Evolutionary conservation across 2,113 vertebrate genomes (phyloP).

Genomic region (Tenebrosternarchus preto): DNA sequence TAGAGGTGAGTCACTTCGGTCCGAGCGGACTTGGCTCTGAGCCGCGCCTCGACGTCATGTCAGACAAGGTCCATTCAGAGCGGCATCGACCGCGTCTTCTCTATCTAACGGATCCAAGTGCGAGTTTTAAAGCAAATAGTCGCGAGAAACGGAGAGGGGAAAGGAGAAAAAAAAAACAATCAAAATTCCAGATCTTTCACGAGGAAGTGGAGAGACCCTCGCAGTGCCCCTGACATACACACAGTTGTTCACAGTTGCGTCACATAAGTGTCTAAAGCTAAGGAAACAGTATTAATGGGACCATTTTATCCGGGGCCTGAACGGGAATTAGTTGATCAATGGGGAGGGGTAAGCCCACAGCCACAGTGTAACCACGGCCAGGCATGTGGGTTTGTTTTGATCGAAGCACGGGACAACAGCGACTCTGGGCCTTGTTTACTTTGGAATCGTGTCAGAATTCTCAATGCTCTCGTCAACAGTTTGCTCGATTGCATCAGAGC

Average conservation of each 20-base stretch:
- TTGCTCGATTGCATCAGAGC: conserved; percentile 64
- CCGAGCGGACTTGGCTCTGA: no score
- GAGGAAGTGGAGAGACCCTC: conserved; percentile 55
- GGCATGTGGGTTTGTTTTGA: conserved; percentile 71
- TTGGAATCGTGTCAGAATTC: conserved; percentile 59
- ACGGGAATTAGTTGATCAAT: conserved; percentile 75
- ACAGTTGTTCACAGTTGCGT: conserved; percentile 70
- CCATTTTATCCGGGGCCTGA: conserved; percentile 65
- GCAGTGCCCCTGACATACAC: conserved; percentile 58
- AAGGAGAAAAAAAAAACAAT: no score
- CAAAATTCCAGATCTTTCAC: conserved; percentile 64
- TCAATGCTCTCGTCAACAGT: background rate
- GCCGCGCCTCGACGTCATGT: no score
- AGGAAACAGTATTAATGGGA: conserved; percentile 72
- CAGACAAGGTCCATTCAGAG: no score
- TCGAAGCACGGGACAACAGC: conserved; percentile 64
- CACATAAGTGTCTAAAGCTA: conserved; percentile 63
- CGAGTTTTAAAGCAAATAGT: no score
- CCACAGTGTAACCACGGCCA: conserved; percentile 42
- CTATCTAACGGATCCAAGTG: background rate
- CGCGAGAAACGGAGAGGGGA: no score
- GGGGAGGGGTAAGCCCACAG: conserved; percentile 67
- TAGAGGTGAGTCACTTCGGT: no score
- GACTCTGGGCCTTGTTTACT: conserved; percentile 68
- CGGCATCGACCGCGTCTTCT: no score